Conservation (phyloP, 2,797 vertebrate genomes). For the Bryconaethiops microstoma region DNA sequence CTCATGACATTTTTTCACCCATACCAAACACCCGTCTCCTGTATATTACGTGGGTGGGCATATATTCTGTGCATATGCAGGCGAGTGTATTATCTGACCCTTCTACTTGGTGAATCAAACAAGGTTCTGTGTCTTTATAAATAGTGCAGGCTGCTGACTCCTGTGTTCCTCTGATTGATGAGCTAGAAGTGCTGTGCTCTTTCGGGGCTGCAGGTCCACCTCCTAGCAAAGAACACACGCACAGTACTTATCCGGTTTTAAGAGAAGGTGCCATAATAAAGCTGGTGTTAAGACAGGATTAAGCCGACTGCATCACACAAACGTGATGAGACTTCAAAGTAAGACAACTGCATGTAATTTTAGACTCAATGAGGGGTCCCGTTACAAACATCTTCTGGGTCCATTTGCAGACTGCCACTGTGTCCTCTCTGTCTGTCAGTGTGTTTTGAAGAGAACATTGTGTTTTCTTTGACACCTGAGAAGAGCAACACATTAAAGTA, state of each 20-base stretch:
- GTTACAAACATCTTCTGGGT: slow-evolving; percentile 18
- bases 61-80: not conserved
- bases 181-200: slow-evolving; percentile 71
- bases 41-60: not conserved
- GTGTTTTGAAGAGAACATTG: slow-evolving; percentile 44
- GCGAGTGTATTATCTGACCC: not conserved
- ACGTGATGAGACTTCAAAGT: slow-evolving; percentile 60
- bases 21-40: not conserved
- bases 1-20: not conserved
- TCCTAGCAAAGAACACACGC: slow-evolving; percentile 69
- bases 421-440: slow-evolving; percentile 52
- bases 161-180: slow-evolving; percentile 77
- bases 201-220: slow-evolving; percentile 70
- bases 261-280: slow-evolving; percentile 63
- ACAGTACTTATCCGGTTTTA: slow-evolving; percentile 69
- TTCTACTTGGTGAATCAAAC: not conserved
- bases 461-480: slow-evolving; percentile 38
- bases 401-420: not conserved
- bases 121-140: slow-evolving; percentile 39
- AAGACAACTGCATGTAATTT: slow-evolving; percentile 45
- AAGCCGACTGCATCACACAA: slow-evolving; percentile 62
- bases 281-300: slow-evolving; percentile 71
- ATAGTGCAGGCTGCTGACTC: slow-evolving; percentile 41
- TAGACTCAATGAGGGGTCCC: slow-evolving; percentile 1
- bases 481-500: slow-evolving; percentile 12